Evolutionary conservation across 2,797 vertebrate species (phyloP).

Genomic region (Onychomys torridus): DNA sequence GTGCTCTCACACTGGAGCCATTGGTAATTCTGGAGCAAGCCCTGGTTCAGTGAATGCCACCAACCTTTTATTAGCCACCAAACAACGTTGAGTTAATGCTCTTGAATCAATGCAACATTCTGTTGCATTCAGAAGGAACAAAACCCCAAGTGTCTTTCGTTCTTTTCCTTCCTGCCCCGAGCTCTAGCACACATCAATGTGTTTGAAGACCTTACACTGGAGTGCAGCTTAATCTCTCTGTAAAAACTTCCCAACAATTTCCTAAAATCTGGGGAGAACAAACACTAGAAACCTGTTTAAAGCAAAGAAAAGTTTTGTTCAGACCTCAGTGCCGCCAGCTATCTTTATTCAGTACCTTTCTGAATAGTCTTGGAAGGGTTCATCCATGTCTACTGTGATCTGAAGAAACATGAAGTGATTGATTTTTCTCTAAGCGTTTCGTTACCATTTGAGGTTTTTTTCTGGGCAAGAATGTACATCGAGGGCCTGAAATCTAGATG

Average conservation of each 20-base stretch:
- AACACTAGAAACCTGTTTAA: not conserved
- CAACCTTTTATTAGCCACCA: not conserved
- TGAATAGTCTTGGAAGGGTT: not conserved
- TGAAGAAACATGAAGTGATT: not conserved
- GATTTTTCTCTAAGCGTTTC: not conserved
- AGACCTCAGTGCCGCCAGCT: not conserved
- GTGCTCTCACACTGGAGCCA: not conserved
- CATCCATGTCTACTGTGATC: not conserved
- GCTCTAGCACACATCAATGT: not conserved
- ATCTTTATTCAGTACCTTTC: not conserved
- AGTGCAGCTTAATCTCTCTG: not conserved
- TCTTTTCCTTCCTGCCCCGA: not conserved
- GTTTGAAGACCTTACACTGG: not conserved
- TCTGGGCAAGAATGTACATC: not conserved
- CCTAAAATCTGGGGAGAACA: not conserved
- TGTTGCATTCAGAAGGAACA: slow-evolving; percentile 35
- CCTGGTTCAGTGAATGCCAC: not conserved
- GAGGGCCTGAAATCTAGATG: not conserved
- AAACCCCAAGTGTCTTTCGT: not conserved
- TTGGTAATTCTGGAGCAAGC: slow-evolving; percentile 6
- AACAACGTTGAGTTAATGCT: not conserved
- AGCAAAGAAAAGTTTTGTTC: not conserved
- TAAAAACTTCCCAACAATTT: slow-evolving; percentile 11
- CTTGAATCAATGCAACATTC: not conserved
- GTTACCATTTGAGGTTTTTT: not conserved